phyloP scores from a whole-genome alignment of 2,888 invertebrate species.

The Tineola bisselliella region DNA sequence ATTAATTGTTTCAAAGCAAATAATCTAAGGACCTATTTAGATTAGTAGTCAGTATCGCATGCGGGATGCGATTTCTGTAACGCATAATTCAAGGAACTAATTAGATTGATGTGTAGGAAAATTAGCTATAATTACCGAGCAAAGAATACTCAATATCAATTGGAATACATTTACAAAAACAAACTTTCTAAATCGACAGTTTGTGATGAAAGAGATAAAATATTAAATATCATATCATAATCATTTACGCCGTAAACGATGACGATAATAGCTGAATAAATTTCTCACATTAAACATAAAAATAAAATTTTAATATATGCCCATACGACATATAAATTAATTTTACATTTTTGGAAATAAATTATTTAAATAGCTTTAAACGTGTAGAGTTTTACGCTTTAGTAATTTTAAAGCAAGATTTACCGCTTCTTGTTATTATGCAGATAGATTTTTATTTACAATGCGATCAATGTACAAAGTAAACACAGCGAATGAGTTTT shows the following conservation, averaged over 20 bases:
- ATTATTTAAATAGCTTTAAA: neutral
- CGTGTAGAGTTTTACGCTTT: neutral
- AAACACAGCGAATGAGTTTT: no score
- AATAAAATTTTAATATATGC: neutral
- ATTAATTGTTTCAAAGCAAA: no score
- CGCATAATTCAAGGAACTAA: no score
- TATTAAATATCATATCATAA: constrained; percentile 3
- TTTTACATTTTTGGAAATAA: neutral
- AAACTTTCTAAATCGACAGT: constrained; percentile 6
- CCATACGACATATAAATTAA: neutral
- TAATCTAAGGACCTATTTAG: no score
- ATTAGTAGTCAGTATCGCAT: no score
- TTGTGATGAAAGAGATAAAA: neutral
- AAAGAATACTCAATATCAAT: neutral
- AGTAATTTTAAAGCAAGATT: neutral
- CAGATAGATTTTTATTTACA: neutral
- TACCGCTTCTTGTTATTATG: neutral
- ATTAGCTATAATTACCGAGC: neutral
- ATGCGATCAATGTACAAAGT: neutral
- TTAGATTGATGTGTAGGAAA: no score
- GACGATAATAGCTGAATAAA: constrained; percentile 1
- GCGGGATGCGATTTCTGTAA: no score
- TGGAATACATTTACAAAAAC: neutral
- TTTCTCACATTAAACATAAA: constrained; percentile 5
- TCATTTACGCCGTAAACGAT: neutral